Base-by-base conservation (phyloP, 2,888 invertebrate species). In the Amaurobius ferox region DNA sequence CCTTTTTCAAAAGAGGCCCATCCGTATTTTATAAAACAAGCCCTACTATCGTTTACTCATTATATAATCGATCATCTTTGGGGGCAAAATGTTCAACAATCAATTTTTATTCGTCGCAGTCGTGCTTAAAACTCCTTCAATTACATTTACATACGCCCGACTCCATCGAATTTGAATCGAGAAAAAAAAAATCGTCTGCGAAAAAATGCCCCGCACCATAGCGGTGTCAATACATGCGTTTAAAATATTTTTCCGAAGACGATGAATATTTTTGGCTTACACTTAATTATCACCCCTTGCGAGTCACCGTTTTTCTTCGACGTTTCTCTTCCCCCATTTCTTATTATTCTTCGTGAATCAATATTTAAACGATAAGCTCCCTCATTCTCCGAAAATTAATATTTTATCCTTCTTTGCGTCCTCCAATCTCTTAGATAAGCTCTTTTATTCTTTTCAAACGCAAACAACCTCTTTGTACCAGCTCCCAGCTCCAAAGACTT, bases 311-410 rank as follows among this genome's bases (percentile, higher is more conserved):
- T 74, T 32, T 35, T 68, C 61, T 30, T 40, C 67, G 1, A 32
- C 67, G 23, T 35, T 11, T 62, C 44, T 64, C 35, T 64, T 68
- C 7, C 40, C 35, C 66, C 16, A 23, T 23, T 39, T 55, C 55
- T 55, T 55, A 55, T 67, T 67, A 39, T 39, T 39, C 64, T 48
- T 39, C 32, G 55, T 67, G 76, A 79, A 86, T 79, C 86, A 86
- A 79, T 86, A 86, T 86, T 86, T 86, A 86, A 86, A 79, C 79
- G 86, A 86, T 86, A 86, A 86, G 79, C 79, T 74, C 66, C 72
- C 86, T 86, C 71, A 79, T 86, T 86, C 79, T 86, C 76, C 79
- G 61, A 79, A 86, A 86, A 86, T 86, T 86, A 86, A 86, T 86
- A 86, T 86, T 86, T 86, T 86, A 86, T 86, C 86, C 86, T 64